Percentiles rank a stretch among this genome's conserved stretches.
Evolutionary conservation across 2,888 invertebrate species (phyloP).

Genomic region (Amphipyra berbera): DNA sequence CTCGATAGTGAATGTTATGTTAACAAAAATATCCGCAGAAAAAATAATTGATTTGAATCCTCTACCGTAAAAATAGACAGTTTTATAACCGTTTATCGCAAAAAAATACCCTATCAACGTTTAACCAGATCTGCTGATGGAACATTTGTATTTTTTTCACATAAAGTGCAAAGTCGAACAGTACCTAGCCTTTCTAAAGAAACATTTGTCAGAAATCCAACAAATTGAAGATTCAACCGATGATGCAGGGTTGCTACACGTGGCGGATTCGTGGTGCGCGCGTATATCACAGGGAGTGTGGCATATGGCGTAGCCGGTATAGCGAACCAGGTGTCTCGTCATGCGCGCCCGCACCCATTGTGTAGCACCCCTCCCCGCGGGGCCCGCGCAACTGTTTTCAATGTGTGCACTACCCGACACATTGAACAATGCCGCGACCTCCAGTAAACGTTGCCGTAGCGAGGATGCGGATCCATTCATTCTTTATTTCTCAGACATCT

Average conservation of each 20-base stretch:
- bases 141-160: constrained; percentile 34
- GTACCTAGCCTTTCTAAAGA: constrained; percentile 17
- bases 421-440: constrained; percentile 75
- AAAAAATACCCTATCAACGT: too few species aligned
- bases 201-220: constrained; percentile 27
- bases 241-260: constrained; percentile 42
- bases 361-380: constrained; percentile 66
- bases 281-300: constrained; percentile 64
- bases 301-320: constrained; percentile 88
- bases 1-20: too few species aligned
- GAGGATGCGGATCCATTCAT: constrained; percentile 57
- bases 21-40: too few species aligned
- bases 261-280: constrained; percentile 46
- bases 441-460: constrained; percentile 59
- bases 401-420: constrained; percentile 73
- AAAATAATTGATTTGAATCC: too few species aligned
- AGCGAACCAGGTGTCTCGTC: constrained; percentile 87
- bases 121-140: background rate
- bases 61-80: too few species aligned
- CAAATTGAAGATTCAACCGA: constrained; percentile 22
- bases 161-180: constrained; percentile 23
- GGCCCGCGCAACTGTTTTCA: constrained; percentile 61
- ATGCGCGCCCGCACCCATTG: constrained; percentile 89
- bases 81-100: too few species aligned
- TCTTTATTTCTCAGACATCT: constrained; percentile 53